These are phyloP conservation scores for Epizoanthus scotinus DNA, from an alignment of 92 coral and sea anemone species.

Conservation along the genomic window DNA sequence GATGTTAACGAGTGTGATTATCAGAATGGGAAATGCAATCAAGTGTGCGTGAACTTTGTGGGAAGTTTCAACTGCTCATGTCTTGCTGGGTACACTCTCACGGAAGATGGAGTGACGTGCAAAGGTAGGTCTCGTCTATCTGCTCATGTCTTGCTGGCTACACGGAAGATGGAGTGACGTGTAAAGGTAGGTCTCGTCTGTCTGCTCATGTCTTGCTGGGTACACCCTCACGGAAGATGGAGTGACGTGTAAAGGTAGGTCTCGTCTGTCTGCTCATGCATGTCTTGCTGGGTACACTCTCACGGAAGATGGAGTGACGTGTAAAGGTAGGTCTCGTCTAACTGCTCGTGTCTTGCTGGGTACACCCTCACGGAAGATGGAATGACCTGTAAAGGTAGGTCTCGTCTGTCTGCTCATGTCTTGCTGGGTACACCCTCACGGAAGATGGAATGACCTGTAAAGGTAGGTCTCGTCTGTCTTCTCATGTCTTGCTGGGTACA, in stretches of 20 bases:
- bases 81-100: conserved; percentile 55
- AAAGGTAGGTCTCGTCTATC: conserved; percentile 50
- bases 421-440: conserved; percentile 58
- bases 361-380: conserved; percentile 49
- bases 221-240: conserved; percentile 48
- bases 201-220: conserved; percentile 68
- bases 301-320: conserved; percentile 43
- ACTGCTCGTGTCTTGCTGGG: neutral
- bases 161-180: conserved; percentile 45
- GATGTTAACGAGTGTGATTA: conserved; percentile 70
- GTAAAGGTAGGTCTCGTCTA: conserved; percentile 45
- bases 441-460: conserved; percentile 49
- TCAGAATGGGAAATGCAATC: conserved; percentile 60
- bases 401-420: conserved; percentile 57
- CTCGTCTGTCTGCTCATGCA: conserved; percentile 52
- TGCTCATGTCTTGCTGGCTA: conserved; percentile 69
- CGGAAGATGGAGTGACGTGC: conserved; percentile 49
- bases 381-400: conserved; percentile 55
- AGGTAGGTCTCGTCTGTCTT: conserved; percentile 55
- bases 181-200: conserved; percentile 49
- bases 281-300: conserved; percentile 62
- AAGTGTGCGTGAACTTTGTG: conserved; percentile 54
- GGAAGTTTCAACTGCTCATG: conserved; percentile 70
- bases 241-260: conserved; percentile 54
- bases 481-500: conserved; percentile 63